Conservation (phyloP, 2,797 vertebrate species). For the Centropyge bicolor region DNA sequence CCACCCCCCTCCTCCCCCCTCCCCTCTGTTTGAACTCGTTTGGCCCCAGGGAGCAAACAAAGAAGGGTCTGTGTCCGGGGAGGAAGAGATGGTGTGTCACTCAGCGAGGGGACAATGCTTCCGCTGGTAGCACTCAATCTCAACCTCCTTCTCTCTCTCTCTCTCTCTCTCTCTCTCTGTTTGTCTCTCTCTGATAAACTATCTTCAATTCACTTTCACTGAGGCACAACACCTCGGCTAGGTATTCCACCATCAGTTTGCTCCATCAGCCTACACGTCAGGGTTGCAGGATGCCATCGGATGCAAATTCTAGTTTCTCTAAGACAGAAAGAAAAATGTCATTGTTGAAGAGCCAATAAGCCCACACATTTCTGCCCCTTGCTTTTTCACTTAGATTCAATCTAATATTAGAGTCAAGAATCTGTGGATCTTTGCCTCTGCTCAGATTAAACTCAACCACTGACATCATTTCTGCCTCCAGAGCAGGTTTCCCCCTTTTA, state of each 20-base stretch:
- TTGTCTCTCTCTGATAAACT: conserved; percentile 53
- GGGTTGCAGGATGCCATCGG: neutral
- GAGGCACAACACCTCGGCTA: conserved; percentile 27
- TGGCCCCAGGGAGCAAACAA: conserved; percentile 79
- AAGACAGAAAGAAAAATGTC: neutral
- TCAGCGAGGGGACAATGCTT: conserved; percentile 78
- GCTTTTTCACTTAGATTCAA: neutral
- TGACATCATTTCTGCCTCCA: neutral
- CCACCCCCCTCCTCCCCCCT: conserved; percentile 46
- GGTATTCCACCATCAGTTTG: conserved; percentile 21
- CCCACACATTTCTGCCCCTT: neutral
- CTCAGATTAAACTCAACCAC: conserved; percentile 1
- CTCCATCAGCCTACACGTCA: conserved; percentile 8
- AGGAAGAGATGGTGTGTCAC: conserved; percentile 83
- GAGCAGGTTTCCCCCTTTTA: neutral
- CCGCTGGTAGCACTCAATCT: conserved; percentile 72
- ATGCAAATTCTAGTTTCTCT: neutral
- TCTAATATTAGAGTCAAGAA: neutral
- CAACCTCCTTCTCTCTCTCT: conserved; percentile 39
- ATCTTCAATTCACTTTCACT: conserved; percentile 60
- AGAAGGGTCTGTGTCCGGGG: conserved; percentile 77
- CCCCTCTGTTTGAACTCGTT: conserved; percentile 80
- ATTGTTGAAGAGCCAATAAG: neutral
- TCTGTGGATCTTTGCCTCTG: neutral
- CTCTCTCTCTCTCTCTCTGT: conserved; percentile 31